A percentile compares a stretch with the other conserved stretches of the same genome.
These are phyloP conservation scores for Carassius gibelio DNA, from an alignment of 2,113 vertebrate species.

Conservation along the genomic window DNA sequence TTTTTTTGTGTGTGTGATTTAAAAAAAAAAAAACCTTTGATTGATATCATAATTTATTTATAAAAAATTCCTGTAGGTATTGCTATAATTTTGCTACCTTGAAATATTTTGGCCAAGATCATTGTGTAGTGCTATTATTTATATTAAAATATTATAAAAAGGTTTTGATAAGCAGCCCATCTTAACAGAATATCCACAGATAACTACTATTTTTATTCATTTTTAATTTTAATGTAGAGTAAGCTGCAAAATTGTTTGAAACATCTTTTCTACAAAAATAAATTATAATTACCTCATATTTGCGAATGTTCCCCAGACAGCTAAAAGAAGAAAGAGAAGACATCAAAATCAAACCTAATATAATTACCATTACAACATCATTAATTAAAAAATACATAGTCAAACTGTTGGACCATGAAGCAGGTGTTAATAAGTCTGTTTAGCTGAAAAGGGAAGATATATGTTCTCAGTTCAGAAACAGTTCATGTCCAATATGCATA, in stretches of 20 bases:
- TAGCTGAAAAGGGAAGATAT: not conserved
- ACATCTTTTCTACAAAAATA: not conserved
- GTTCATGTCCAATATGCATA: not conserved
- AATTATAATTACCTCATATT: slow-evolving; percentile 75
- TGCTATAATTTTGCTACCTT: no score
- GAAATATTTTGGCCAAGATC: no score
- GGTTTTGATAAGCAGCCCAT: not conserved
- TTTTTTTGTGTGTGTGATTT: no score
- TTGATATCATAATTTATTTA: no score
- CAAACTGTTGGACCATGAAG: not conserved
- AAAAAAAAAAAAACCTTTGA: no score
- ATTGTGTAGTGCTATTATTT: no score
- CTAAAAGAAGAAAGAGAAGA: slow-evolving; percentile 64
- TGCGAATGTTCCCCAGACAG: slow-evolving; percentile 80
- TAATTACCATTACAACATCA: not conserved
- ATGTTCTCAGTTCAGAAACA: not conserved
- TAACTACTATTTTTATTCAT: not conserved
- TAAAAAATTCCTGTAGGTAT: no score
- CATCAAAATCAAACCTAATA: not conserved
- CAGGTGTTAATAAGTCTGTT: not conserved
- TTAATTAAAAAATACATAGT: not conserved
- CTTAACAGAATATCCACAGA: not conserved
- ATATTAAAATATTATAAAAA: no score
- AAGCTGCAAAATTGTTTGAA: not conserved
- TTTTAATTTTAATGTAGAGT: not conserved